These are phyloP conservation scores for Sebastes vulpes DNA, from an alignment of 2,797 vertebrate species.

Conservation along the genomic window DNA sequence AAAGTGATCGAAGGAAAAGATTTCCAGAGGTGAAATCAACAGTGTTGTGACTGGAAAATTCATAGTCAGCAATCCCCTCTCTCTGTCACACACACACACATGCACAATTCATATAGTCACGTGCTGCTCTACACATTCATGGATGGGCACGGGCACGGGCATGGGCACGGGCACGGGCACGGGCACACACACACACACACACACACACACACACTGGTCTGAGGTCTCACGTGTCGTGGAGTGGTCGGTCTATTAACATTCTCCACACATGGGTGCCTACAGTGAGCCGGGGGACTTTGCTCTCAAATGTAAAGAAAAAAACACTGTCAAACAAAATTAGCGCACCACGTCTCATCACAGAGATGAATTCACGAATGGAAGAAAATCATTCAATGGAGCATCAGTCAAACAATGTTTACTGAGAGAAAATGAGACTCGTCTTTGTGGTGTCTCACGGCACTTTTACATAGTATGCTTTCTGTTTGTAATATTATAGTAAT, in stretches of 20 bases:
- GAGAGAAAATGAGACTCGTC: background rate
- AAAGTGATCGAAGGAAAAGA: conserved; percentile 17
- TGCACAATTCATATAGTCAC: background rate
- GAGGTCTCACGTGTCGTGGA: conserved; percentile 41
- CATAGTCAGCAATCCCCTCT: conserved; percentile 22
- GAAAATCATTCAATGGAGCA: background rate
- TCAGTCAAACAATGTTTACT: background rate
- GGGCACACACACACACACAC: background rate
- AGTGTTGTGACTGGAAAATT: background rate
- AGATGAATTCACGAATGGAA: conserved; percentile 16
- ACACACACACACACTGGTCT: background rate
- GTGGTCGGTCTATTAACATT: conserved; percentile 42
- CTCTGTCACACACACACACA: background rate
- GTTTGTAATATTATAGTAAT: background rate
- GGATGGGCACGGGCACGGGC: background rate
- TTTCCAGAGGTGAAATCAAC: conserved; percentile 12
- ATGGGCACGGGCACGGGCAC: background rate
- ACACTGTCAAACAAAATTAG: conserved; percentile 55
- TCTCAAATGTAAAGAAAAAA: conserved; percentile 50
- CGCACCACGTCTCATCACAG: background rate
- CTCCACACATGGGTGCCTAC: conserved; percentile 39
- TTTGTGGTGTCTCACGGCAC: background rate
- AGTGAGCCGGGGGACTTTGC: conserved; percentile 37
- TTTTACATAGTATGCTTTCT: background rate
- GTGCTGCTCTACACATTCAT: conserved; percentile 19